Base-by-base conservation (phyloP, 37 sponge, comb jelly and placozoan species). In the Crambe crambe region DNA sequence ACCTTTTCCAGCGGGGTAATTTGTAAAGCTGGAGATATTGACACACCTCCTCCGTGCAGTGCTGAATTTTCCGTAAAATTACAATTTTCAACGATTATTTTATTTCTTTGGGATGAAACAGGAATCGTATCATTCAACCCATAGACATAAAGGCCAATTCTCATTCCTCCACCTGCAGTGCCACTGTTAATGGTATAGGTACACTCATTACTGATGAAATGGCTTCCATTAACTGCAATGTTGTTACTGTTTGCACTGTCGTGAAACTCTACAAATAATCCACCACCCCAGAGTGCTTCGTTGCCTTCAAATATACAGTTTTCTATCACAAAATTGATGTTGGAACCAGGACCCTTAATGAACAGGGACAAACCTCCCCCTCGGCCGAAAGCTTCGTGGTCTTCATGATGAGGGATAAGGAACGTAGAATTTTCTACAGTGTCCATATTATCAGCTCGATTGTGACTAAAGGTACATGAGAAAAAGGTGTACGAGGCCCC, bases 361-460 rank as follows among this genome's bases (percentile, higher is more conserved):
- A 62, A 84, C 2, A 89, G 58, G 0, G 89, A 89, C 26, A 89
- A 69, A 3, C 89, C 89, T 25, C 89, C 84, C 12, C 89, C 89
- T 35, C 80, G 34, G 18, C 83, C 84, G 35, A 84, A 83, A 0
- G 80, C 80, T 26, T 21, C 36, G 30, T 89, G 89, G 20, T 79
- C 26, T 2, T 2, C 21, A 25, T 47, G 3, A 2, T 36, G 36
- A 9, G 89, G 89, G 39, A 85, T 22, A 6, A 77, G 21, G 12
- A 42, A 9, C 12, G 37, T 68, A 17, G 36, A 31, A 8, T 61
- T 9, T 8, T 2, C 12, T 47, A 15, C 10, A 5, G 64, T 62
- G 3, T 34, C 39, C 8, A 67, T 10, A 26, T 22, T 83, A n/a
- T 35, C 34, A 10, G 83, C 88, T 39, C 9, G 22, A 58, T 88